Percentiles rank a stretch among this genome's conserved stretches.
These are phyloP conservation scores for Siniperca obscura DNA, from an alignment of 2,797 vertebrate genomes.

Conservation along the genomic window DNA sequence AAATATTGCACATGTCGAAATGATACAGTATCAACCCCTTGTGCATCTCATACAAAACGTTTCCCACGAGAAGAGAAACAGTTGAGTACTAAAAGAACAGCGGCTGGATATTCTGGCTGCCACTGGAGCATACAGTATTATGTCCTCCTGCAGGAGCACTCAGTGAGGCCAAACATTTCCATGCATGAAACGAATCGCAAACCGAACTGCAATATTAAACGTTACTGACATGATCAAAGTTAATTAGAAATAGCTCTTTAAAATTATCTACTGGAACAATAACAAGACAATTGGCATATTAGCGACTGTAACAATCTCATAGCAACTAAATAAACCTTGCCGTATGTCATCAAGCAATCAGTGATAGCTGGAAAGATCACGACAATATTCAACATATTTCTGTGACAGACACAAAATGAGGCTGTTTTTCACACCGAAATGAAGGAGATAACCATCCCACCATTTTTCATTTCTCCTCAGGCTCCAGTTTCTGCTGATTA, in stretches of 20 bases:
- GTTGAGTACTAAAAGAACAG: slow-evolving; percentile 21
- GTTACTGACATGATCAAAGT: slow-evolving; percentile 13
- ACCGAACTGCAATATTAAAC: slow-evolving; percentile 26
- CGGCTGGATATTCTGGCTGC: slow-evolving; percentile 1
- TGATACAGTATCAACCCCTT: background rate
- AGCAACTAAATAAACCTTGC: slow-evolving; percentile 31
- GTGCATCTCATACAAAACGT: slow-evolving; percentile 1
- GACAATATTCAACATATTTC: slow-evolving; percentile 10
- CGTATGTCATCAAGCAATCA: slow-evolving; percentile 22
- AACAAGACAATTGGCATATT: slow-evolving; percentile 29
- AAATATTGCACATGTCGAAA: background rate
- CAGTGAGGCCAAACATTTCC: background rate
- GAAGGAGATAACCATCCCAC: slow-evolving; percentile 48
- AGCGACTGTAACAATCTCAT: background rate
- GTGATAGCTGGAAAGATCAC: slow-evolving; percentile 26
- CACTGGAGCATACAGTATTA: slow-evolving; percentile 1
- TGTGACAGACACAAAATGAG: slow-evolving; percentile 36
- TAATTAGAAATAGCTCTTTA: slow-evolving; percentile 35
- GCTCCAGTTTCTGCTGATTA: slow-evolving; percentile 64
- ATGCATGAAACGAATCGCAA: slow-evolving; percentile 1
- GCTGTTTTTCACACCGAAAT: slow-evolving; percentile 37
- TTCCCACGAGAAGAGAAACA: slow-evolving; percentile 24
- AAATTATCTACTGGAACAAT: slow-evolving; percentile 44
- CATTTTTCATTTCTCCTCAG: slow-evolving; percentile 49
- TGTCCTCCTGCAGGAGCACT: slow-evolving; percentile 27